phyloP scores from a whole-genome alignment of 2,888 invertebrate species.

The Polydrusus cervinus region DNA sequence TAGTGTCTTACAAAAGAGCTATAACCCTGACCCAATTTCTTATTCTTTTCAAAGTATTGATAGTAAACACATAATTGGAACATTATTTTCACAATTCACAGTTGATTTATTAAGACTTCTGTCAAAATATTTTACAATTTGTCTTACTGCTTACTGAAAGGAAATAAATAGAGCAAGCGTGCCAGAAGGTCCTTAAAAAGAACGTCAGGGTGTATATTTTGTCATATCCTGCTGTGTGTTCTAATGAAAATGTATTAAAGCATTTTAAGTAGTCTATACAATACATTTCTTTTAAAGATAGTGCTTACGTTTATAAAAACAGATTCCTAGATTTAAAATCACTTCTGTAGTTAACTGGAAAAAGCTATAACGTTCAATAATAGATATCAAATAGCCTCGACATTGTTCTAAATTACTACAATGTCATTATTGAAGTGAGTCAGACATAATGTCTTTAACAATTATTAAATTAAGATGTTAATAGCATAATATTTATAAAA shows the following conservation, averaged over 20 bases:
- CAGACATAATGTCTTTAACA: too few species aligned
- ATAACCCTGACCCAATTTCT: background rate
- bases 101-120: constrained; percentile 42
- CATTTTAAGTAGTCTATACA: background rate
- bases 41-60: background rate
- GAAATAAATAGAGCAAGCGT: constrained; percentile 29
- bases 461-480: too few species aligned
- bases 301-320: background rate
- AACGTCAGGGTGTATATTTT: background rate
- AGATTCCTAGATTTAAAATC: background rate
- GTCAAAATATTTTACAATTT: constrained; percentile 52
- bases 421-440: too few species aligned
- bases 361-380: background rate
- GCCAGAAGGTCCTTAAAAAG: constrained; percentile 2
- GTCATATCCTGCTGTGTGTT: constrained; percentile 10
- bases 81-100: constrained; percentile 18
- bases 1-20: background rate
- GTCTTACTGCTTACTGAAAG: constrained; percentile 27
- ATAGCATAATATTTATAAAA: too few species aligned
- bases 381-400: background rate
- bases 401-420: too few species aligned
- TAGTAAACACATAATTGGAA: constrained; percentile 29
- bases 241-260: background rate
- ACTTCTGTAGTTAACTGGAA: too few species aligned
- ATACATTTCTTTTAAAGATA: constrained; percentile 4